phyloP scores from a whole-genome alignment of 2,888 invertebrate species.

The Lasioglossum marginatum region DNA sequence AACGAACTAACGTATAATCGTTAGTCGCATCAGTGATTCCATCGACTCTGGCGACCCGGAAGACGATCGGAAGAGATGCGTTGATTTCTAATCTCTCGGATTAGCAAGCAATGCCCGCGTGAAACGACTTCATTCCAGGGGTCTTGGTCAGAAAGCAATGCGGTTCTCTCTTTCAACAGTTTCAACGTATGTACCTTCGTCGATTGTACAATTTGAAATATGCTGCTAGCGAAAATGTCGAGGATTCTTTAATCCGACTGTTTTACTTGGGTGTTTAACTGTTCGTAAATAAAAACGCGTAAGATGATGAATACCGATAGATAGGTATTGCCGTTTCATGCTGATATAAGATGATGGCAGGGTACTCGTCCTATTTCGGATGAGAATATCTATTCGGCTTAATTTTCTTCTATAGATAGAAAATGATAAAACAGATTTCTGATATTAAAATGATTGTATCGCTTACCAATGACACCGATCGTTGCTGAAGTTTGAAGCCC shows the following conservation, averaged over 20 bases:
- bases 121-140: constrained; percentile 15
- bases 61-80: constrained; percentile 34
- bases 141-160: constrained; percentile 6
- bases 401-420: too few relatives aligned
- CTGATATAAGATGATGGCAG: too few relatives aligned
- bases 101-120: constrained; percentile 20
- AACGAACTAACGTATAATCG: constrained; percentile 33
- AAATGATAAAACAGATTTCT: neutral
- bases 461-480: constrained; percentile 81
- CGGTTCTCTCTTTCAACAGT: neutral
- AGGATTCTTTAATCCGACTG: too few relatives aligned
- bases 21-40: too few relatives aligned
- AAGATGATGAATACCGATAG: too few relatives aligned
- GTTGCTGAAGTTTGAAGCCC: constrained; percentile 78
- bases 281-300: too few relatives aligned
- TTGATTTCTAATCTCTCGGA: constrained; percentile 27
- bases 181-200: neutral
- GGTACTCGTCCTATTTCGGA: too few relatives aligned
- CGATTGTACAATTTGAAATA: too few relatives aligned
- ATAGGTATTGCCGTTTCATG: too few relatives aligned
- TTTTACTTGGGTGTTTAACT: too few relatives aligned
- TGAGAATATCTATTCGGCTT: too few relatives aligned
- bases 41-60: constrained; percentile 49
- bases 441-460: neutral
- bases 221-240: too few relatives aligned